These are phyloP conservation scores for Dasyurus viverrinus DNA, from an alignment of 2,113 vertebrate genomes.

Conservation along the genomic window DNA sequence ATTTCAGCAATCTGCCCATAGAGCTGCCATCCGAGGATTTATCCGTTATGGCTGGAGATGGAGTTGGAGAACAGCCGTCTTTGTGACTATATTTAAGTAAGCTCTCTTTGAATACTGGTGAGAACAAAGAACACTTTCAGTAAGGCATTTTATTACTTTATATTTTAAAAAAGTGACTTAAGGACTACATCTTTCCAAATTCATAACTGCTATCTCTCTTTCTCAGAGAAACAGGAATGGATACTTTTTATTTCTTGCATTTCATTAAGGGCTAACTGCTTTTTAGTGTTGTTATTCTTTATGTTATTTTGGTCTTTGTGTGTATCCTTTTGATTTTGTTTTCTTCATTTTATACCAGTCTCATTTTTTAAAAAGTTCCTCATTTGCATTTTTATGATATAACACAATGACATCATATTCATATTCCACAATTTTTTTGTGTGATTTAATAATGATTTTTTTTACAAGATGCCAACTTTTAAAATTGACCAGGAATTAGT, in stretches of 20 bases:
- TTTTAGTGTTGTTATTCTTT: background rate
- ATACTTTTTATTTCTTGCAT: background rate
- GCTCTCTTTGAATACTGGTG: constrained; percentile 42
- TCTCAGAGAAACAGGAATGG: background rate
- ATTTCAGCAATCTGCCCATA: constrained; percentile 90
- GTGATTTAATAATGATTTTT: constrained; percentile 81
- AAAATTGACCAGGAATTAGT: constrained; percentile 87
- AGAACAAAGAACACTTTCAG: background rate
- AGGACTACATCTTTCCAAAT: background rate
- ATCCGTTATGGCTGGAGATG: constrained; percentile 95
- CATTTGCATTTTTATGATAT: background rate
- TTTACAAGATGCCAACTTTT: constrained; percentile 87
- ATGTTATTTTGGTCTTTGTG: background rate
- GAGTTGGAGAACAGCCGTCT: constrained; percentile 93
- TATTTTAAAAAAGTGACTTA: background rate
- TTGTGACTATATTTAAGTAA: constrained; percentile 94
- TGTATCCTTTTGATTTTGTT: background rate
- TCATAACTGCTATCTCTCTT: background rate
- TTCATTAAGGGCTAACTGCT: background rate
- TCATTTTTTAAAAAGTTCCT: background rate
- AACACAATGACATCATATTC: background rate
- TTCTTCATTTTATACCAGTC: background rate
- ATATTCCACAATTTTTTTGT: background rate
- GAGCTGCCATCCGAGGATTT: constrained; percentile 91
- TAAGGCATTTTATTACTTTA: background rate